phyloP scores from a whole-genome alignment of 2,113 vertebrate species.

The Rhipidura dahli region DNA sequence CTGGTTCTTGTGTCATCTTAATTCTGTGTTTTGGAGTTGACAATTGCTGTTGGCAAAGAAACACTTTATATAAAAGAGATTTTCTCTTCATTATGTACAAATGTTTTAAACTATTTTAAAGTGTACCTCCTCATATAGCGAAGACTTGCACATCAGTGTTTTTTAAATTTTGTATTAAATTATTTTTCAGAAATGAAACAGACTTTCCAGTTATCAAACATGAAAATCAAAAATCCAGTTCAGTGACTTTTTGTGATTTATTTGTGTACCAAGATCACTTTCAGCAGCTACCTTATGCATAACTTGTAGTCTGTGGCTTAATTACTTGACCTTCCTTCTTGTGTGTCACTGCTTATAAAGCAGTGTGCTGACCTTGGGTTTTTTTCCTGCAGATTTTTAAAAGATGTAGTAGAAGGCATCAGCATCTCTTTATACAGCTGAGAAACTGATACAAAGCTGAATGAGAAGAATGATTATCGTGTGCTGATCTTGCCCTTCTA shows the following conservation, averaged over 20 bases:
- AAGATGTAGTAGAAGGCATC: not conserved
- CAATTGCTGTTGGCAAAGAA: constrained; percentile 16
- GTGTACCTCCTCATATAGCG: constrained; percentile 1
- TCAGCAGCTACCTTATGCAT: not conserved
- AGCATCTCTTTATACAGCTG: not conserved
- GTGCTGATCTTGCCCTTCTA: not conserved
- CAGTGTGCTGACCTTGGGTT: not conserved
- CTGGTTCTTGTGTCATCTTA: not conserved
- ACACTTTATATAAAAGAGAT: constrained; percentile 32
- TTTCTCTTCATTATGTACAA: not conserved
- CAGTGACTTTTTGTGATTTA: not conserved
- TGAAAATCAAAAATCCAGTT: not conserved
- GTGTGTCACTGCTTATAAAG: not conserved
- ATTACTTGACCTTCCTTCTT: not conserved
- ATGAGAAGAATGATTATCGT: not conserved
- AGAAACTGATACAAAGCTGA: not conserved
- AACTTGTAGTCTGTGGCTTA: not conserved
- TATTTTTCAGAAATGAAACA: constrained; percentile 36
- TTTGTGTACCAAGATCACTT: not conserved
- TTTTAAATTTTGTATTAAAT: constrained; percentile 24
- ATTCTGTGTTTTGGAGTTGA: not conserved
- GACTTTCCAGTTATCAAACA: not conserved
- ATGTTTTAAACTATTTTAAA: constrained; percentile 21
- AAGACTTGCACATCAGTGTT: constrained; percentile 26
- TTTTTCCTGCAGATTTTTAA: not conserved